These are phyloP conservation scores for Antennarius maculatus DNA, from an alignment of 2,797 vertebrate genomes.

Conservation along the genomic window DNA sequence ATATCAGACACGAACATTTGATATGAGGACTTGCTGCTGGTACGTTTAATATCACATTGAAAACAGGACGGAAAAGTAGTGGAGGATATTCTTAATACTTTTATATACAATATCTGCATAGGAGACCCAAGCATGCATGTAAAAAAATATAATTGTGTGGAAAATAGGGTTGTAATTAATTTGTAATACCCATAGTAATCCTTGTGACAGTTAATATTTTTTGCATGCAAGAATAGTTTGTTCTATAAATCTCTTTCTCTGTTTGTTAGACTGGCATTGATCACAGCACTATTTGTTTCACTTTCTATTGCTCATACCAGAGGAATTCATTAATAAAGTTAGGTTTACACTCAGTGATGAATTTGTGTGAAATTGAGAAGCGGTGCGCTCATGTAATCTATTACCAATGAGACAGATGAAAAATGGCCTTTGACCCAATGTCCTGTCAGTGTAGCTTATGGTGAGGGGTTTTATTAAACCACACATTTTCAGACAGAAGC, in stretches of 20 bases:
- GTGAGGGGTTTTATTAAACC: conserved; percentile 25
- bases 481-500: background rate
- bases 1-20: conserved; percentile 55
- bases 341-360: conserved; percentile 35
- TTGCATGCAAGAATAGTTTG: background rate
- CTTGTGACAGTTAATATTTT: background rate
- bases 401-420: conserved; percentile 47
- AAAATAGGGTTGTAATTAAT: background rate
- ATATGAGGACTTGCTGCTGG: conserved; percentile 35
- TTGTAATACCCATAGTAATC: background rate
- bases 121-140: background rate
- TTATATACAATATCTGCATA: background rate
- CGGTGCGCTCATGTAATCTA: conserved; percentile 23
- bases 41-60: too few relatives aligned
- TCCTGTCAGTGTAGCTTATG: conserved; percentile 58
- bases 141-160: background rate
- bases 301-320: conserved; percentile 8
- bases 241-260: background rate
- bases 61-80: background rate
- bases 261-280: conserved; percentile 24
- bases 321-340: conserved; percentile 35
- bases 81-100: background rate
- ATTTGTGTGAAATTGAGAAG: conserved; percentile 34
- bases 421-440: conserved; percentile 64
- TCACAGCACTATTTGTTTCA: background rate